A percentile compares a stretch with the other conserved stretches of the same genome.
Evolutionary conservation across 37 sponge, comb jelly and placozoan genomes (phyloP).

Genomic region (Aplysina aerophoba): DNA sequence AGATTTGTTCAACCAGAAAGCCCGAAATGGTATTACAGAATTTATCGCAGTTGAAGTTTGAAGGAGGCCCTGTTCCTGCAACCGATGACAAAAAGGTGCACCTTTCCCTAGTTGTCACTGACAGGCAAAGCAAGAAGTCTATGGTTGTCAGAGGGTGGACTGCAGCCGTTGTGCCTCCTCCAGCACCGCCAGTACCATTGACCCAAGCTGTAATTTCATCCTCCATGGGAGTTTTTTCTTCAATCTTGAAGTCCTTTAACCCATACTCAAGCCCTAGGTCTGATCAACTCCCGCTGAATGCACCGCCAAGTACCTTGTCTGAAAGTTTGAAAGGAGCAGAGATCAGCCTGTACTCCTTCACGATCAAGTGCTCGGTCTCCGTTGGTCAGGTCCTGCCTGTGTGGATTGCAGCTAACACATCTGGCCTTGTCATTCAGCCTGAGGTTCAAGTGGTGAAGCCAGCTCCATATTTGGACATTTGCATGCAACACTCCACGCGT

Average conservation of each 20-base stretch:
- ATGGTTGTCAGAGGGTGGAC: background rate
- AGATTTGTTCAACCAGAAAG: background rate
- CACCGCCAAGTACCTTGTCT: background rate
- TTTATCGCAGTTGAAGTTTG: conserved; percentile 2
- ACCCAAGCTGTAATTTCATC: too few relatives aligned
- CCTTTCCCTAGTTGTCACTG: conserved; percentile 24
- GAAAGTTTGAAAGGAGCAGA: background rate
- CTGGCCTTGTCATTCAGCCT: conserved; percentile 21
- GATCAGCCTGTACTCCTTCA: conserved; percentile 16
- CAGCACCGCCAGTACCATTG: too few relatives aligned
- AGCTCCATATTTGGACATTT: conserved; percentile 41
- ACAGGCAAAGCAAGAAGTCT: background rate
- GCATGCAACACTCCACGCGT: conserved; percentile 43
- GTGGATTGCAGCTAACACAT: conserved; percentile 17
- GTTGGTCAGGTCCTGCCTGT: conserved; percentile 3
- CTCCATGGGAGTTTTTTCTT: too few relatives aligned
- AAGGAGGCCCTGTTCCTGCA: background rate
- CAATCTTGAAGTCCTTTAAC: too few relatives aligned
- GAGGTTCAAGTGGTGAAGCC: conserved; percentile 45
- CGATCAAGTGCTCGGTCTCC: background rate
- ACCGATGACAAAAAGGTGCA: background rate
- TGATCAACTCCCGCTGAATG: too few relatives aligned
- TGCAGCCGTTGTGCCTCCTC: background rate
- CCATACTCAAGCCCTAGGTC: too few relatives aligned
- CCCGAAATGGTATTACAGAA: background rate